Base-by-base conservation (phyloP, 2,888 invertebrate species). In the Minunthozetes semirufus region DNA sequence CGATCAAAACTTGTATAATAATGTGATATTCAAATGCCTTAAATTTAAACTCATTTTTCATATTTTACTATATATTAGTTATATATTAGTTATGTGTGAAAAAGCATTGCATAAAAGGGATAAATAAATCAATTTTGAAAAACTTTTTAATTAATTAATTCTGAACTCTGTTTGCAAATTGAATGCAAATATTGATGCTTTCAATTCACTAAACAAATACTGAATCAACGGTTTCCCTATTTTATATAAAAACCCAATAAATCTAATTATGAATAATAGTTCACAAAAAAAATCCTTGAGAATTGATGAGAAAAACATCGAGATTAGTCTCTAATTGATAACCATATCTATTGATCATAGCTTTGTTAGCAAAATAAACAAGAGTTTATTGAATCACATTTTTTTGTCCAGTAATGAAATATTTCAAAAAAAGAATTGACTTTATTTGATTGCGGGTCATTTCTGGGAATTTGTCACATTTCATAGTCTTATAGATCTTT, bases 131-230 rank as follows among this genome's bases (percentile, higher is more conserved):
- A 56, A 56, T 22, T 56, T 19, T n/a, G 1, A 22, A 56, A 56
- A 56, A 56, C 22, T 56, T 56, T 56, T 56, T 56, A 56, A 56
- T 56, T 56, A 56, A 56, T 56, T 56, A 56, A 22, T n/a, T n/a
- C 56, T 56, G 22, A 56, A 56, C 56, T 56, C 1, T 25, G 56
- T 56, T 56, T 56, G 25, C 56, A 56, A 19, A 22, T 56, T 56
- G 25, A 25, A 56, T 56, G 56, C 56, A 56, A 56, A 56, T 56
- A 56, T 56, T 56, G 19, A 56, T 17, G 22, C 22, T 56, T 56
- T 56, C 50, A n/a, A 50, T 50, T 50, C n/a, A 6, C 3, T 8
- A 17, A 13, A 17, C 17, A 19, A 50, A 50, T n/a, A 50, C 50
- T 5, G 5, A 50, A n/a, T 50, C 17, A 50, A 50, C 50, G 19